These are phyloP conservation scores for Bos javanicus DNA, from an alignment of 2,113 vertebrate genomes.

Conservation along the genomic window DNA sequence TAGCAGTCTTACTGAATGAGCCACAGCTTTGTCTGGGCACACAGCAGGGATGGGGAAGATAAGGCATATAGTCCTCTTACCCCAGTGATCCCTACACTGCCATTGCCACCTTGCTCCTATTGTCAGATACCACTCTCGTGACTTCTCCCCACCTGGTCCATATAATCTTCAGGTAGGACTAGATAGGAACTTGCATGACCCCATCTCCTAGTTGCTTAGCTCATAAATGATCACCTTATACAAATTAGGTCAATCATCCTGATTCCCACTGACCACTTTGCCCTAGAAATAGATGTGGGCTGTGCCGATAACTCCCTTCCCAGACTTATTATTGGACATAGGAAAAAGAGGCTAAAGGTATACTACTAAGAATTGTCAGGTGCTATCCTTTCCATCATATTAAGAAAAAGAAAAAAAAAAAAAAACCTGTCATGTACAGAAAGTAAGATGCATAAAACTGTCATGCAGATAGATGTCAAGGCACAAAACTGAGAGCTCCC, in stretches of 20 bases:
- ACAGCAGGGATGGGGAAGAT: neutral
- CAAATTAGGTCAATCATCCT: neutral
- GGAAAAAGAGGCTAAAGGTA: neutral
- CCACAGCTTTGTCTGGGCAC: too few relatives aligned
- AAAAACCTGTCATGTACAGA: neutral
- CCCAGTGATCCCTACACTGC: accelerated
- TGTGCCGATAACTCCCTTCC: neutral
- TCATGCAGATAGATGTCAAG: neutral
- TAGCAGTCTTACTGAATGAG: neutral
- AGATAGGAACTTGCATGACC: neutral
- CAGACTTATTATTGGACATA: neutral
- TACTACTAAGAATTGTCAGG: neutral
- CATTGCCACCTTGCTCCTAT: accelerated
- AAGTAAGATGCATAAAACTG: neutral
- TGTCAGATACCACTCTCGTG: neutral
- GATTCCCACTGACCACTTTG: neutral
- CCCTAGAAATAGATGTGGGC: neutral
- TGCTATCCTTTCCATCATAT: neutral
- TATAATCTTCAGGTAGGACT: neutral
- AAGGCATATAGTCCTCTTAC: too few relatives aligned
- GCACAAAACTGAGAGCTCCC: neutral
- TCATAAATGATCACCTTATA: neutral
- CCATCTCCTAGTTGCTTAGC: neutral
- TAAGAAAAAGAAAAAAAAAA: neutral
- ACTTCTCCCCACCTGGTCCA: neutral